Conservation (phyloP, 2,113 vertebrate species). For the Theristicus caerulescens region DNA sequence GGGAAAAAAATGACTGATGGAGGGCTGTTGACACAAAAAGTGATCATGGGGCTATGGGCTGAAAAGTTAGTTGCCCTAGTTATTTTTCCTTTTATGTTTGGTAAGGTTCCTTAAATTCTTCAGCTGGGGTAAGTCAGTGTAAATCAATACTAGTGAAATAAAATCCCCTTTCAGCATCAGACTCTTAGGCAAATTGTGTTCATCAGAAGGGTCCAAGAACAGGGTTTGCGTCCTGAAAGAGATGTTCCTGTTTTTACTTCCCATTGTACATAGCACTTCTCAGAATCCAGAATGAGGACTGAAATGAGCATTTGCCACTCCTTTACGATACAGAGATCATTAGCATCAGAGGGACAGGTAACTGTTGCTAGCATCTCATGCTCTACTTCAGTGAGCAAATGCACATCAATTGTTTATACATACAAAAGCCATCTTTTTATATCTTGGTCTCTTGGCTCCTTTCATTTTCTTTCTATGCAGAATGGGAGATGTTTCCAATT, state of each 20-base stretch:
- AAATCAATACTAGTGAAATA: not conserved
- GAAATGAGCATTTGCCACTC: not conserved
- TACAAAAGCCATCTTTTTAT: slow-evolving; percentile 25
- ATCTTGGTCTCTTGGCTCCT: not conserved
- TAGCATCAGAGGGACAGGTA: not conserved
- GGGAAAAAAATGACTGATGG: not conserved
- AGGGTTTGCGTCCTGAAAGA: not conserved
- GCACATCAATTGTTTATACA: not conserved
- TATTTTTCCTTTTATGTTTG: not conserved
- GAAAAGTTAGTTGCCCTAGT: not conserved
- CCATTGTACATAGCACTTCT: not conserved
- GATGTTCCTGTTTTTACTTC: not conserved
- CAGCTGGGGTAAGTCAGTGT: not conserved
- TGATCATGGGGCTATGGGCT: not conserved
- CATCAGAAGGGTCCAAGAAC: not conserved
- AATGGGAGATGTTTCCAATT: not conserved
- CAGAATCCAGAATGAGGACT: not conserved
- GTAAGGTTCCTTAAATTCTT: not conserved
- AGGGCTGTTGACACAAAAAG: not conserved
- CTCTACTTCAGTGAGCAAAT: not conserved
- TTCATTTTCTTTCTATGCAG: slow-evolving; percentile 33
- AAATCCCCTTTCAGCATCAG: not conserved
- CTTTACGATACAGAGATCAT: not conserved
- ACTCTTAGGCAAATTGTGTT: not conserved
- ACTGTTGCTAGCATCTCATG: not conserved